phyloP scores from a whole-genome alignment of 92 coral and sea anemone species.

The Plumapathes pennacea region DNA sequence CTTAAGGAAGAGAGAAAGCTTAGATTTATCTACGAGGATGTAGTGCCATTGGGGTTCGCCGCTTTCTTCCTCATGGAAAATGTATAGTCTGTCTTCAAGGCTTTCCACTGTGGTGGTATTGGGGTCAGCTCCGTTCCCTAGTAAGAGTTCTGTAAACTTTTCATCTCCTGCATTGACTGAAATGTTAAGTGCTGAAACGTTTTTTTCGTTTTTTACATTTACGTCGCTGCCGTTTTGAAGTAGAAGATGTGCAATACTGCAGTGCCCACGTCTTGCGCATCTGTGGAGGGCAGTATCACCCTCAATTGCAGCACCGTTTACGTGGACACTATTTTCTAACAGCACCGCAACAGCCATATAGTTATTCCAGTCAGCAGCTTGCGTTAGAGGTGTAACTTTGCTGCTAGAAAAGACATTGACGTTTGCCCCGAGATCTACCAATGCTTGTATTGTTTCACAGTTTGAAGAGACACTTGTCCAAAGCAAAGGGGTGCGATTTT shows the following conservation, averaged over 20 bases:
- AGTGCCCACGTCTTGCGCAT: not conserved
- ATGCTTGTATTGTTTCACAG: not conserved
- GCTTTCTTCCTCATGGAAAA: not conserved
- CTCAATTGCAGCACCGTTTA: not conserved
- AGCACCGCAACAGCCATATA: conserved; percentile 4
- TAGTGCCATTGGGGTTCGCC: not conserved
- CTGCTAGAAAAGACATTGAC: not conserved
- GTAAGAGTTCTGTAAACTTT: not conserved
- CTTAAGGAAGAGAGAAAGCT: not conserved
- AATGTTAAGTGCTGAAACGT: not conserved
- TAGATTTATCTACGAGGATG: not conserved
- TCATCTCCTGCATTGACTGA: not conserved
- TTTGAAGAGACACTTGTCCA: conserved; percentile 8
- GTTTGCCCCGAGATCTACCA: conserved; percentile 22
- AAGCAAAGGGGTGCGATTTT: conserved; percentile 21
- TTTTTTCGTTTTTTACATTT: not conserved
- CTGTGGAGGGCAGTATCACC: not conserved
- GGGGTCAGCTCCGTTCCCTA: not conserved
- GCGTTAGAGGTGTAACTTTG: conserved; percentile 11
- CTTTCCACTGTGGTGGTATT: not conserved
- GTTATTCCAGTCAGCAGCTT: conserved; percentile 26
- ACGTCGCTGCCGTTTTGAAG: not conserved
- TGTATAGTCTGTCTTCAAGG: not conserved
- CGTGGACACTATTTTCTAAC: not conserved
- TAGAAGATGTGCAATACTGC: not conserved